These are phyloP conservation scores for Saiga tatarica DNA, from an alignment of 2,113 vertebrate species.

Conservation along the genomic window DNA sequence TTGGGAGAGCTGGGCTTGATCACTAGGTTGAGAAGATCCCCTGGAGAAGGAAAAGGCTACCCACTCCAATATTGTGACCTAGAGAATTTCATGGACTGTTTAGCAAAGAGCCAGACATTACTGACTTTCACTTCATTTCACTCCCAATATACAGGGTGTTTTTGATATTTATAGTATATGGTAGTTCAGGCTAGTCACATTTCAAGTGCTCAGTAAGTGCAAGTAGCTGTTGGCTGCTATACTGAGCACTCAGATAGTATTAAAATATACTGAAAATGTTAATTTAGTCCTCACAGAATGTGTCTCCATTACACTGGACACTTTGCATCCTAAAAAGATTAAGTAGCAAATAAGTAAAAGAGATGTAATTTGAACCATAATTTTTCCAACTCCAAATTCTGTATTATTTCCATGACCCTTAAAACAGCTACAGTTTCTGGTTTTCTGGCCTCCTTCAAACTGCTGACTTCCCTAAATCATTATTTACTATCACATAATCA, in stretches of 20 bases:
- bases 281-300: background rate
- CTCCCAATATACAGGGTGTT: background rate
- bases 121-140: background rate
- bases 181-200: background rate
- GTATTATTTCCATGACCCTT: background rate
- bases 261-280: background rate
- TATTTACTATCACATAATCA: background rate
- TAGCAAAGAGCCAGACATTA: background rate
- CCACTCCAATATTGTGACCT: background rate
- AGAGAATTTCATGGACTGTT: background rate
- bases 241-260: background rate
- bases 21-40: background rate
- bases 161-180: background rate
- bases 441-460: background rate
- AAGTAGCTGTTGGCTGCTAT: background rate
- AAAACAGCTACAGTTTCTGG: background rate
- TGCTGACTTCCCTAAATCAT: background rate
- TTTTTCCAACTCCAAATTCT: background rate
- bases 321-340: background rate
- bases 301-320: background rate
- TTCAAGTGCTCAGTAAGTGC: background rate
- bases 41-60: background rate
- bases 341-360: background rate
- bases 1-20: background rate
- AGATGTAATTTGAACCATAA: background rate